phyloP scores from a whole-genome alignment of 2,888 invertebrate species.

The Dascillus cervinus region DNA sequence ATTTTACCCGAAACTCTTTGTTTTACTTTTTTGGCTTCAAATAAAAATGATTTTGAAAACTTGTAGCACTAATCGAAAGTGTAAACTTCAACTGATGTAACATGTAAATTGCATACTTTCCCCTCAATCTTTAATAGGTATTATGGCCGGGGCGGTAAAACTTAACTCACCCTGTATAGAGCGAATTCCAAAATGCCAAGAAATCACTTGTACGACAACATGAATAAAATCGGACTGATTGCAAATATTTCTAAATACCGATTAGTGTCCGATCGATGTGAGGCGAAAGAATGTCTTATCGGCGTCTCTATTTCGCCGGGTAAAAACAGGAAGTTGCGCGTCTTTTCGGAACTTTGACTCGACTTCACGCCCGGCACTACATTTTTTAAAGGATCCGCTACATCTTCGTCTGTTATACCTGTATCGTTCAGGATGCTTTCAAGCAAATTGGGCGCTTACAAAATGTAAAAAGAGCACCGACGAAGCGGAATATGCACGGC shows the following conservation, averaged over 20 bases:
- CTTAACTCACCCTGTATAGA: too few relatives aligned
- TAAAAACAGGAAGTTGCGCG: constrained; percentile 27
- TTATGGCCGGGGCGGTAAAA: too few relatives aligned
- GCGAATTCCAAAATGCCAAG: constrained; percentile 19
- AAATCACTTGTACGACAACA: constrained; percentile 22
- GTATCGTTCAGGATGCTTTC: constrained; percentile 36
- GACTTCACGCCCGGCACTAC: constrained; percentile 28
- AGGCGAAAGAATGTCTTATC: too few relatives aligned
- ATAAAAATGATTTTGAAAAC: too few relatives aligned
- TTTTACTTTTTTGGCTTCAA: too few relatives aligned
- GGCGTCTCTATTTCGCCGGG: too few relatives aligned
- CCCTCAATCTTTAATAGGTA: too few relatives aligned
- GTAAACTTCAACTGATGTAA: too few relatives aligned
- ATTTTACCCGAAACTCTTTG: too few relatives aligned
- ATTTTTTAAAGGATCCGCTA: constrained; percentile 38
- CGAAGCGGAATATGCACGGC: constrained; percentile 18
- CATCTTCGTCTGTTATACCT: constrained; percentile 33
- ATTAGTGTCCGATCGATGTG: constrained; percentile 18
- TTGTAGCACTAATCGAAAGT: too few relatives aligned
- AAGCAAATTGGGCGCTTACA: constrained; percentile 33
- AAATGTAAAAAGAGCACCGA: constrained; percentile 24
- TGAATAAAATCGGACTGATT: constrained; percentile 29
- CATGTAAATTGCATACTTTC: too few relatives aligned
- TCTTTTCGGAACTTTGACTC: constrained; percentile 25
- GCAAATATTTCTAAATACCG: constrained; percentile 30